Evolutionary conservation across 2,888 invertebrate species (phyloP).

Genomic region (Gasteruption jaculator): DNA sequence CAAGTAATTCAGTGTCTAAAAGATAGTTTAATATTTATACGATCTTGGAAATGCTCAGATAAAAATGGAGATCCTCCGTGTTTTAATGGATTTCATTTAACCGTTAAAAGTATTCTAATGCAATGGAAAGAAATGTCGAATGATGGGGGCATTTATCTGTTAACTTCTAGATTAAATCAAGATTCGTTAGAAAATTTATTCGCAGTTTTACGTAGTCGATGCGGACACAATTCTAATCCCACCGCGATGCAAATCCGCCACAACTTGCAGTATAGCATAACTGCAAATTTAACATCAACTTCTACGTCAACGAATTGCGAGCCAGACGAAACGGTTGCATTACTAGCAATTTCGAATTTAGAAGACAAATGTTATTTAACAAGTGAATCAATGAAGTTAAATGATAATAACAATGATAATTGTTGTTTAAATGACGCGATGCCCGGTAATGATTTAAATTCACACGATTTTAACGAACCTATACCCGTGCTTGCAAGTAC

Average conservation of each 20-base stretch:
- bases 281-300: conserved; percentile 13
- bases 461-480: no score
- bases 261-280: conserved; percentile 22
- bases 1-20: conserved; percentile 20
- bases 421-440: no score
- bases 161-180: conserved; percentile 22
- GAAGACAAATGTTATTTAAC: no score
- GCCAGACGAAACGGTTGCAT: conserved; percentile 12
- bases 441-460: no score
- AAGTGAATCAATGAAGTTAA: no score
- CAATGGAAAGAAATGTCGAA: conserved; percentile 18
- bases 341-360: conserved; percentile 15
- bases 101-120: conserved; percentile 23
- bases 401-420: no score
- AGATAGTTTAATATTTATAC: conserved; percentile 17
- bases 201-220: conserved; percentile 17
- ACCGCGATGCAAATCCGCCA: conserved; percentile 19
- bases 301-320: conserved; percentile 21
- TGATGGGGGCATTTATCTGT: conserved; percentile 16
- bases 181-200: conserved; percentile 24
- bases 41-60: conserved; percentile 17
- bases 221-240: conserved; percentile 19
- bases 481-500: no score
- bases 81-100: conserved; percentile 26
- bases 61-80: conserved; percentile 22